phyloP scores from a whole-genome alignment of 2,113 vertebrate species.

The Phylloscopus trochiloides region DNA sequence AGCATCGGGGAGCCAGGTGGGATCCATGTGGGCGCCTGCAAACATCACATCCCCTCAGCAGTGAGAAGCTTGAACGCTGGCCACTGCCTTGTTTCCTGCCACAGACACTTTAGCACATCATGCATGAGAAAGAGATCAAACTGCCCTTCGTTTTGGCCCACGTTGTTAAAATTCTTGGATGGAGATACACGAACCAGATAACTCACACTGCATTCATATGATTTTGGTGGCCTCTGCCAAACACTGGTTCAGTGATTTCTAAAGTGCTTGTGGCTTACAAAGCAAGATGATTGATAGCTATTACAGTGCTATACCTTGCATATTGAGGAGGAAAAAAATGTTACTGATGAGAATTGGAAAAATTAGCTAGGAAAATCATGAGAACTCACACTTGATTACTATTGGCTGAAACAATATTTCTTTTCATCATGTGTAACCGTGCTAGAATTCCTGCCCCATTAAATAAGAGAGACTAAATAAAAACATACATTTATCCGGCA shows the following conservation, averaged over 20 bases:
- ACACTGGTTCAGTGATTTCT: slow-evolving; percentile 14
- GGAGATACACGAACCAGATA: neutral
- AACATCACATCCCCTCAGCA: neutral
- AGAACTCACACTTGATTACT: neutral
- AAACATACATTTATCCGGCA: neutral
- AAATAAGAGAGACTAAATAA: neutral
- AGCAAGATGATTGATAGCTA: neutral
- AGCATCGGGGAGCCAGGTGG: neutral
- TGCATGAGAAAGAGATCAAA: neutral
- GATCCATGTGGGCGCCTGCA: neutral
- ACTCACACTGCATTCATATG: neutral
- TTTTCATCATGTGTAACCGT: neutral
- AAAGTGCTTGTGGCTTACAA: neutral
- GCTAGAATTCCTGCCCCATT: neutral
- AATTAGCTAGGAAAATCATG: slow-evolving; percentile 19
- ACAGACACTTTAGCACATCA: neutral
- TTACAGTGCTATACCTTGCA: neutral
- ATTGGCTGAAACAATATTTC: neutral
- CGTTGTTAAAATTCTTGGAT: neutral
- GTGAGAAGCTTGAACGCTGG: neutral
- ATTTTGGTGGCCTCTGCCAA: slow-evolving; percentile 10
- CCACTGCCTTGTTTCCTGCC: neutral
- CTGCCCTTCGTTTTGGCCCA: neutral
- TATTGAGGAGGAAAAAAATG: neutral
- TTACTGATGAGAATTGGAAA: neutral